Base-by-base conservation (phyloP, 2,797 vertebrate genomes). In the Choloepus didactylus region DNA sequence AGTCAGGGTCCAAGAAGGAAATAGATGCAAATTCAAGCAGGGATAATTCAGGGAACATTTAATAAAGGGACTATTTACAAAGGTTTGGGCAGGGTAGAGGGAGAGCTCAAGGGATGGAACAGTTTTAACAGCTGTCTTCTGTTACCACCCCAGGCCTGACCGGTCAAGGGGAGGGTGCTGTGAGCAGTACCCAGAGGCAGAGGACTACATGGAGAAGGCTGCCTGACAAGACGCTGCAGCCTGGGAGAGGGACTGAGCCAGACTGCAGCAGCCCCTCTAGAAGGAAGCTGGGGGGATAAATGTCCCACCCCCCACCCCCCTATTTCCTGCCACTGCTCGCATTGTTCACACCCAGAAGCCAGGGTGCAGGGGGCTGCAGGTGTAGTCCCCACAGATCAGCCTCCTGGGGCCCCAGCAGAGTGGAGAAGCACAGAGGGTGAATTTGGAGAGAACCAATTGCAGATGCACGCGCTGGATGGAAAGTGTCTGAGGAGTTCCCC, bases 11-110 rank as follows among this genome's bases (percentile, higher is more conserved):
- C 21, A 10, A 25, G 31, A 81, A 81, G 41, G 25, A 95, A 87
- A 92, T 23, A 77, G 59, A 75, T 14, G 6, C 67, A 94, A 46
- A 95, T 90, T 93, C 86, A 83, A 85, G 81, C 86, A 18, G 19
- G 38, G 46, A 51, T 79, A 54, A 69, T 92, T 51, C 82, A 54
- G 38, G 66, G 15, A 70, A n/a, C 44, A 27, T 62, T 80, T 76
- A 73, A 67, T 85, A 44, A 90, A 85, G 82, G 41, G 29, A 56
- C 35, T 75, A 19, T 66, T 69, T 15, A 31, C 70, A 46, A 69
- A 90, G 51, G 38, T 46, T 70, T 89, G 62, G 38, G 31, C n/a
- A 46, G 41, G 23, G 15, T 87, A 41, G 44, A 23, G 9, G 41
- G 64, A 77, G 66, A 69, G 19, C 56, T 62, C 67, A 69, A 27